A percentile compares a stretch with the other conserved stretches of the same genome.
phyloP scores from a whole-genome alignment of 2,797 vertebrate genomes.

The Helicolenus hilgendorfi region DNA sequence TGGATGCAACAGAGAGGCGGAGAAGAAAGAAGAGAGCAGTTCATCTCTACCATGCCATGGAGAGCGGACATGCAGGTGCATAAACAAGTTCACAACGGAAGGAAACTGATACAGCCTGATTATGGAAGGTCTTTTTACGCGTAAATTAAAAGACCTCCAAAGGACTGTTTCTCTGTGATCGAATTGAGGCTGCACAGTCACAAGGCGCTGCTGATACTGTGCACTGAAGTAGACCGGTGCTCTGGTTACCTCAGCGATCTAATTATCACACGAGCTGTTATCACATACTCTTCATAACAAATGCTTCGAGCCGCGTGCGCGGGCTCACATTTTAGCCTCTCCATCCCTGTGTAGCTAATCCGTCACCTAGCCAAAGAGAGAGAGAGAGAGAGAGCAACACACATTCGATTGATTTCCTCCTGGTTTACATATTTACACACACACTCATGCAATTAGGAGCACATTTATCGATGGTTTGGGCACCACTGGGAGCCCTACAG shows the following conservation, averaged over 20 bases:
- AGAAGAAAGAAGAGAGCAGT: conserved; percentile 15
- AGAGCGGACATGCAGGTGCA: conserved; percentile 39
- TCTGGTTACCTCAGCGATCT: conserved; percentile 77
- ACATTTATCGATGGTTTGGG: conserved; percentile 77
- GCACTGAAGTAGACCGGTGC: conserved; percentile 21
- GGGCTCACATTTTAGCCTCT: conserved; percentile 51
- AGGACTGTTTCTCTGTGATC: conserved; percentile 50
- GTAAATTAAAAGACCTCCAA: conserved; percentile 69
- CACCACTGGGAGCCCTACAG: conserved; percentile 67
- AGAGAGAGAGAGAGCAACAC: conserved; percentile 75
- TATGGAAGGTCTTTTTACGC: background rate
- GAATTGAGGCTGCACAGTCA: conserved; percentile 49
- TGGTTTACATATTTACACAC: conserved; percentile 87
- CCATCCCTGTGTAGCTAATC: conserved; percentile 70
- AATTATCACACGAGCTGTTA: conserved; percentile 75
- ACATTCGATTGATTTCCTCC: conserved; percentile 80
- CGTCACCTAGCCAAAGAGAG: conserved; percentile 74
- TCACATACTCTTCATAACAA: conserved; percentile 63
- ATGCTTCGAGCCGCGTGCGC: conserved; percentile 36
- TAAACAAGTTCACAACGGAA: conserved; percentile 41
- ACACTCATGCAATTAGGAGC: conserved; percentile 80
- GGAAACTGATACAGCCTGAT: conserved; percentile 46
- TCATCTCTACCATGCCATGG: conserved; percentile 28
- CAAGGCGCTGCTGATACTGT: conserved; percentile 37
- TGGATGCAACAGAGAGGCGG: conserved; percentile 22